Conservation (phyloP, 37 sponge, comb jelly and placozoan genomes). For the Beroe forskalii region DNA sequence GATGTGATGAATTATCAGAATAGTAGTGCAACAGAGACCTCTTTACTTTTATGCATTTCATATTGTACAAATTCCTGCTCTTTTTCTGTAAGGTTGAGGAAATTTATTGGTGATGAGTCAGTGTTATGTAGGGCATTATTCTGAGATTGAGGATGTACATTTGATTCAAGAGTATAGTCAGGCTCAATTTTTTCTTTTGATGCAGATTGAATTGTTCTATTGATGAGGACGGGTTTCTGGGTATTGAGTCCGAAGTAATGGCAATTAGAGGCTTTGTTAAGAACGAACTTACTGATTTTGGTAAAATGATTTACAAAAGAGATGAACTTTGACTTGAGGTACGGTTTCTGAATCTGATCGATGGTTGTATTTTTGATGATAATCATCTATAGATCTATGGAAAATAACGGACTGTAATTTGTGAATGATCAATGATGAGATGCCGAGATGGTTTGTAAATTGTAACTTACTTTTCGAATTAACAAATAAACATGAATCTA, state of each 20-base stretch:
- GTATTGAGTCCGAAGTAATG: not conserved
- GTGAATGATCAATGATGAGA: no score
- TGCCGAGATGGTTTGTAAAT: no score
- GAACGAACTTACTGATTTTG: conserved; percentile 8
- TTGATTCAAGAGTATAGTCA: not conserved
- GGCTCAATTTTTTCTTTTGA: not conserved
- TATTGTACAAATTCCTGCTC: not conserved
- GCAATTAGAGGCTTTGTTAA: not conserved
- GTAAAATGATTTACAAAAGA: not conserved
- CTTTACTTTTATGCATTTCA: not conserved
- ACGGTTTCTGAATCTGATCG: no score
- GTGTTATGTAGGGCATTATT: no score
- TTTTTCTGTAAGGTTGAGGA: not conserved
- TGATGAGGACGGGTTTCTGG: not conserved
- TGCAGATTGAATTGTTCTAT: not conserved
- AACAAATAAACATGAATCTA: no score
- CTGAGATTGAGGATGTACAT: not conserved
- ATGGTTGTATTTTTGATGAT: no score
- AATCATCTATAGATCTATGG: no score
- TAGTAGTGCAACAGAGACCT: not conserved
- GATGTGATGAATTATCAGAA: conserved; percentile 37
- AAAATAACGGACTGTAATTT: no score
- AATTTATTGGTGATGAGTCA: not conserved
- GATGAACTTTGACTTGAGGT: not conserved
- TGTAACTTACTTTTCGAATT: no score